Percentiles rank a stretch among this genome's conserved stretches.
Conservation (phyloP, 2,888 invertebrate species). For the Drosophila pseudotakahashii region DNA sequence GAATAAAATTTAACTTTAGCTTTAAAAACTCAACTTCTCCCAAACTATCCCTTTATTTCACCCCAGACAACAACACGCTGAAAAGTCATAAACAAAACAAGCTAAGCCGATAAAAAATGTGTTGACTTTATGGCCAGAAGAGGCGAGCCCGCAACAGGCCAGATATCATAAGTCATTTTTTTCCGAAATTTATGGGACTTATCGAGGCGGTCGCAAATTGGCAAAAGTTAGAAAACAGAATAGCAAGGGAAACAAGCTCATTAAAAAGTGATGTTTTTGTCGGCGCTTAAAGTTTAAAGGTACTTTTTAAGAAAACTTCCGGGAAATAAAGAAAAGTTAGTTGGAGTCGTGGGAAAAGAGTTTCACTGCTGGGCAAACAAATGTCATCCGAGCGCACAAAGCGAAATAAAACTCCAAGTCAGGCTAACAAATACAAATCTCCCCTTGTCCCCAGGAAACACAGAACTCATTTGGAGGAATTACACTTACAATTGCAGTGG, state of each 20-base stretch:
- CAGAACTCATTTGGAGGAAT: conserved; percentile 64
- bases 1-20: conserved; percentile 8
- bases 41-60: not conserved
- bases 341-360: not conserved
- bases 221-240: conserved; percentile 25
- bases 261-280: conserved; percentile 12
- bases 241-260: conserved; percentile 6
- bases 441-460: conserved; percentile 42
- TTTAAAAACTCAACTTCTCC: not conserved
- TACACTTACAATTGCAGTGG: conserved; percentile 63
- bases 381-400: not conserved
- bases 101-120: conserved; percentile 44
- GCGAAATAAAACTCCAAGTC: conserved; percentile 8
- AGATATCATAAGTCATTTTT: conserved; percentile 50
- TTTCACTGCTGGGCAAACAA: conserved; percentile 6
- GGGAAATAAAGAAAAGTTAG: conserved; percentile 7
- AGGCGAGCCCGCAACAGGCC: conserved; percentile 27
- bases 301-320: not conserved
- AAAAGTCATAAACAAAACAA: conserved; percentile 35
- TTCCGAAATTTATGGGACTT: conserved; percentile 58
- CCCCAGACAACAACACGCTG: not conserved
- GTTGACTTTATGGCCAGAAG: conserved; percentile 50
- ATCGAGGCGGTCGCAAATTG: conserved; percentile 45
- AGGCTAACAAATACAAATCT: conserved; percentile 23
- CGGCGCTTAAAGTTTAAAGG: not conserved